A percentile compares a stretch with the other conserved stretches of the same genome.
Conservation (phyloP, 53 echinoderm and acorn worm species). For the Paracentrotus lividus region DNA sequence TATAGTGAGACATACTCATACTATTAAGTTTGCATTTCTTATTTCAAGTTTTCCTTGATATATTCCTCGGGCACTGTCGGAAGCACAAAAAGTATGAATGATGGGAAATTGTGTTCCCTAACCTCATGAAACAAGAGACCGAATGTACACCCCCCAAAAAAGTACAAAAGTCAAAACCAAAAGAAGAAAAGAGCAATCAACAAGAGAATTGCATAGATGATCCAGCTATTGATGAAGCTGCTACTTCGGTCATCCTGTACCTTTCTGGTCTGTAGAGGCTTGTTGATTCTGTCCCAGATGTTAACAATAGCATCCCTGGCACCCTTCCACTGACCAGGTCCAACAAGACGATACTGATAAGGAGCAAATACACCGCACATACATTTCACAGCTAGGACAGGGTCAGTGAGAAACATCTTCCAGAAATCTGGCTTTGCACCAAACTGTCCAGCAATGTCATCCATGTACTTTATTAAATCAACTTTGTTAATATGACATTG, state of each 20-base stretch:
- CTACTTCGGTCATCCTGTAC: background rate
- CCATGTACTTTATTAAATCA: constrained; percentile 75
- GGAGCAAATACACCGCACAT: constrained; percentile 78
- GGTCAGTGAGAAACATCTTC: constrained; percentile 80
- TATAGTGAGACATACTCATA: no score
- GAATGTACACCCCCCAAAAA: no score
- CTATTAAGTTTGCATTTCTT: no score
- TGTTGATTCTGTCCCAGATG: constrained; percentile 73
- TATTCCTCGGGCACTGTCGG: no score
- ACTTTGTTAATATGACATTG: constrained; percentile 80
- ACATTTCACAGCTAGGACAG: constrained; percentile 73
- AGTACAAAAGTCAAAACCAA: no score
- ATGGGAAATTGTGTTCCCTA: no score
- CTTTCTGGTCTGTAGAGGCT: constrained; percentile 76
- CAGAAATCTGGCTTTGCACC: constrained; percentile 80
- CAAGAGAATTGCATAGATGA: background rate
- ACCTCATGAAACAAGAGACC: no score
- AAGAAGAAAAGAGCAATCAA: background rate
- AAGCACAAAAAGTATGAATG: no score
- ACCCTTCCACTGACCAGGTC: constrained; percentile 89
- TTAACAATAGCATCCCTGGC: constrained; percentile 86
- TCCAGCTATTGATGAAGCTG: background rate
- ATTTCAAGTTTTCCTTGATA: no score
- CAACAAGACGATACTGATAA: constrained; percentile 88
- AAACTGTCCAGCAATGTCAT: constrained; percentile 81